Evolutionary conservation across 2,888 invertebrate species (phyloP).

Genomic region (Penaeus monodon): DNA sequence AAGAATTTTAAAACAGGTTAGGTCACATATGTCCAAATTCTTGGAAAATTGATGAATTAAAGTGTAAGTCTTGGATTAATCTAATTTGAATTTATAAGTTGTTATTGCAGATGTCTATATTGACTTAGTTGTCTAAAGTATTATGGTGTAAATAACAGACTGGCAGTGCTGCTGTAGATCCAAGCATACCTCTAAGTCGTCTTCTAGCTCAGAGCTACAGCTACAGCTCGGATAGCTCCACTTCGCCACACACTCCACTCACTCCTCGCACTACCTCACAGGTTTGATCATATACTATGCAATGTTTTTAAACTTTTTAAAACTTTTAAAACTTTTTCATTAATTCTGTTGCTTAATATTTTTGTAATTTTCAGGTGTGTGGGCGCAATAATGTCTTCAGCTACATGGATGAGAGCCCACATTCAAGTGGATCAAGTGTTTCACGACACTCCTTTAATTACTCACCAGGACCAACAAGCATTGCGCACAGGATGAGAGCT

Average conservation of each 20-base stretch:
- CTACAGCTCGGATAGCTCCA: constrained; percentile 50
- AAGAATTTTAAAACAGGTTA: background rate
- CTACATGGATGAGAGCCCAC: constrained; percentile 52
- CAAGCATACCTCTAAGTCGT: constrained; percentile 40
- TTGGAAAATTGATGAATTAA: too few relatives aligned
- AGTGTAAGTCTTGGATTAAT: too few relatives aligned
- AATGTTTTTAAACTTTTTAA: too few relatives aligned
- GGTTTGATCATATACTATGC: background rate
- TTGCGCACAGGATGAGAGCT: constrained; percentile 15
- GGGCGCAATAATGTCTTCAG: constrained; percentile 47
- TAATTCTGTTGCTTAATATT: background rate
- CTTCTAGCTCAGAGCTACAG: constrained; percentile 50
- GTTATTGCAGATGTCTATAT: too few relatives aligned
- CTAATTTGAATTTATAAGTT: too few relatives aligned
- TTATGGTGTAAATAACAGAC: background rate
- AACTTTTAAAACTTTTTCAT: too few relatives aligned
- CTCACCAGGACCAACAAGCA: constrained; percentile 29
- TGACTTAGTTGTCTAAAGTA: too few relatives aligned
- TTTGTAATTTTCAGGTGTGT: constrained; percentile 4
- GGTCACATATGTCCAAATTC: too few relatives aligned
- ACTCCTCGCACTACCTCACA: constrained; percentile 41
- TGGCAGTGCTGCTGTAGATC: constrained; percentile 9
- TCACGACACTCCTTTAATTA: constrained; percentile 34
- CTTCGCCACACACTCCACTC: constrained; percentile 39
- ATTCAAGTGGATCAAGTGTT: constrained; percentile 37